Evolutionary conservation across 2,888 invertebrate species (phyloP).

Genomic region (Salpingus planirostris): DNA sequence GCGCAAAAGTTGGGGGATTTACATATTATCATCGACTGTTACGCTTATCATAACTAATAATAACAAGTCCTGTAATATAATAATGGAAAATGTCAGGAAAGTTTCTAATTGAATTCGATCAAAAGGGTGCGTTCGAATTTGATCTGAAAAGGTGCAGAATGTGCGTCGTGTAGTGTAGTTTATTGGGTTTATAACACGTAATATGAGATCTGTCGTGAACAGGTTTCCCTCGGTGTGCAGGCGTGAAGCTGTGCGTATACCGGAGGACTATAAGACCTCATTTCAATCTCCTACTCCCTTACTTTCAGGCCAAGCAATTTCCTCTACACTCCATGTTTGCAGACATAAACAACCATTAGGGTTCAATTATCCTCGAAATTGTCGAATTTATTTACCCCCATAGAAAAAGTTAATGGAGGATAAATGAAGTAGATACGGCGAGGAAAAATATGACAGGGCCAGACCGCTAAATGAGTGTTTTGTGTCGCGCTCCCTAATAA

Average conservation of each 20-base stretch:
- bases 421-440: slow-evolving; percentile 14
- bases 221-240: slow-evolving; percentile 19
- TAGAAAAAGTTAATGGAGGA: slow-evolving; percentile 19
- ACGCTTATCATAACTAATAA: too few relatives aligned
- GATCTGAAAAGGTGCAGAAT: slow-evolving; percentile 1
- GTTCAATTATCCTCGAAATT: slow-evolving; percentile 33
- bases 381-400: slow-evolving; percentile 27
- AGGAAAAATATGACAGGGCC: slow-evolving; percentile 1
- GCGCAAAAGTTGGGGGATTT: too few relatives aligned
- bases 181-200: slow-evolving; percentile 21
- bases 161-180: background rate
- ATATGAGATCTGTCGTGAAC: slow-evolving; percentile 25
- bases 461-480: too few relatives aligned
- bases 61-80: too few relatives aligned
- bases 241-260: slow-evolving; percentile 10
- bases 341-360: slow-evolving; percentile 29
- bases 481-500: too few relatives aligned
- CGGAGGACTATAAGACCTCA: slow-evolving; percentile 10
- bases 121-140: too few relatives aligned
- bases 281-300: slow-evolving; percentile 9
- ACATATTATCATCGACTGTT: too few relatives aligned
- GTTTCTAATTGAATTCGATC: too few relatives aligned
- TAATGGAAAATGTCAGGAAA: too few relatives aligned
- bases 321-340: slow-evolving; percentile 26
- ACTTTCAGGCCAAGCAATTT: slow-evolving; percentile 15